Evolutionary conservation across 2,888 invertebrate genomes (phyloP).

Genomic region (Lamellibrachia satsuma): DNA sequence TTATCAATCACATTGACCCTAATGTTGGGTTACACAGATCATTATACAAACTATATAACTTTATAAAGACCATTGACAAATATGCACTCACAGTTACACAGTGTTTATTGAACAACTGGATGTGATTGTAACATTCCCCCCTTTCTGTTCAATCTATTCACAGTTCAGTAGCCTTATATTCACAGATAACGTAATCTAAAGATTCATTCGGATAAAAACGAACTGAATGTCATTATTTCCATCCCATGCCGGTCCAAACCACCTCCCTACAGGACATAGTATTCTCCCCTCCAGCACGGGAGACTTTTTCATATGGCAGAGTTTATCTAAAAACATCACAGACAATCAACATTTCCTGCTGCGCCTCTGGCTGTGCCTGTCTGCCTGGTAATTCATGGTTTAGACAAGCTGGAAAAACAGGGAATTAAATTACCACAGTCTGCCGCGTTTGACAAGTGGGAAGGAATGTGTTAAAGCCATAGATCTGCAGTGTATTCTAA

Average conservation of each 20-base stretch:
- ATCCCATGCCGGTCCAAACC: not conserved
- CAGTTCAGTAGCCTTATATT: not conserved
- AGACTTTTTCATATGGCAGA: not conserved
- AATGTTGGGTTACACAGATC: no score
- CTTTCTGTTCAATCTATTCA: not conserved
- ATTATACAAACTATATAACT: no score
- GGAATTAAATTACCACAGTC: slow-evolving; percentile 3
- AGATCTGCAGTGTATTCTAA: no score
- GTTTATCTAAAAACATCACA: slow-evolving; percentile 11
- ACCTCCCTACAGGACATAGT: not conserved
- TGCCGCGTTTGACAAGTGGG: not conserved
- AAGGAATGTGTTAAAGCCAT: not conserved
- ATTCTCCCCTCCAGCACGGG: not conserved
- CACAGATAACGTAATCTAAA: not conserved
- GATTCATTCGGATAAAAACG: not conserved
- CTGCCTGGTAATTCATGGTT: not conserved
- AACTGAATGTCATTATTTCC: not conserved
- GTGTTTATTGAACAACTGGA: no score
- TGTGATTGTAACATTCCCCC: not conserved
- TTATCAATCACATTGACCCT: no score
- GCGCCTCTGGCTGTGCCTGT: not conserved
- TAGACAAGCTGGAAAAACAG: not conserved
- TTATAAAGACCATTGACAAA: no score
- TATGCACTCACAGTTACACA: no score
- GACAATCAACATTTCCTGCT: not conserved